A percentile compares a stretch with the other conserved stretches of the same genome.
Evolutionary conservation across 2,888 invertebrate genomes (phyloP).

Genomic region (Cantharis rustica): DNA sequence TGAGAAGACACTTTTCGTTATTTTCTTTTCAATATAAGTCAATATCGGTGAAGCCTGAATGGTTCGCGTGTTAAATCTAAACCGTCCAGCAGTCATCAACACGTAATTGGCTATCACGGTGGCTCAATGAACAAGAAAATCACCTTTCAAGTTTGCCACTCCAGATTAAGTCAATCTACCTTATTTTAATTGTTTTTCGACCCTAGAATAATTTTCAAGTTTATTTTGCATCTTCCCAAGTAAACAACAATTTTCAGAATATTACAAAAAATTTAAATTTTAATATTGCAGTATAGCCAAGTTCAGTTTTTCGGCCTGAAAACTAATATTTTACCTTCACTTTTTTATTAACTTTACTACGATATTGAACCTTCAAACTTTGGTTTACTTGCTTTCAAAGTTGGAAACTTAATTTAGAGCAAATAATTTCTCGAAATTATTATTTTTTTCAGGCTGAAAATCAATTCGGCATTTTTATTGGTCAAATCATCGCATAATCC

Average conservation of each 20-base stretch:
- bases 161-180: neutral
- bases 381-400: neutral
- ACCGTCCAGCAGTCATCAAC: neutral
- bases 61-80: neutral
- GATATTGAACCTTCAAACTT: neutral
- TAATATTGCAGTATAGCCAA: neutral
- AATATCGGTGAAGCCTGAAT: neutral
- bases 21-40: neutral
- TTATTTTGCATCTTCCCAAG: neutral
- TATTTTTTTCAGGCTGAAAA: neutral
- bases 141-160: neutral
- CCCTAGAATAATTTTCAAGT: neutral
- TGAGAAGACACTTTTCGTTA: neutral
- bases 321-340: neutral
- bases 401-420: neutral
- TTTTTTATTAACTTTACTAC: neutral
- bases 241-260: neutral
- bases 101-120: neutral
- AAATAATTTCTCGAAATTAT: neutral
- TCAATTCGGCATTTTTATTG: neutral
- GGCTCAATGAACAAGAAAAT: neutral
- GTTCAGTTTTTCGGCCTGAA: neutral
- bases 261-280: neutral
- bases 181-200: neutral
- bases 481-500: neutral